Percentiles rank a stretch among this genome's conserved stretches.
Evolutionary conservation across 2,797 vertebrate species (phyloP).

Genomic region (Enteromius afrohamiltoni): DNA sequence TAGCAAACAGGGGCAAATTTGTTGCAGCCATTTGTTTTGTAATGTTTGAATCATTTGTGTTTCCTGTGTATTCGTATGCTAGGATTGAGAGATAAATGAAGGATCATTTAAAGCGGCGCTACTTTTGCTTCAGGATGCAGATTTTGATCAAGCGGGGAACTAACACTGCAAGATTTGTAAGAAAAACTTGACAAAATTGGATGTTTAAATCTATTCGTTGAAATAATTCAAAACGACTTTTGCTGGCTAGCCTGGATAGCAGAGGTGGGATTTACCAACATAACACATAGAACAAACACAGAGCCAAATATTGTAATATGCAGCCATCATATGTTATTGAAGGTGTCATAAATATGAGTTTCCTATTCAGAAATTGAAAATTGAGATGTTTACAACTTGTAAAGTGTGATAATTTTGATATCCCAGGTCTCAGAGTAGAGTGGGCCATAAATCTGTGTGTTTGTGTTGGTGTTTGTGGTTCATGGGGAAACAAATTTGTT

Average conservation of each 20-base stretch:
- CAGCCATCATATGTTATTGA: neutral
- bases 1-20: conserved; percentile 80
- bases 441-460: neutral
- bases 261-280: neutral
- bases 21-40: conserved; percentile 79
- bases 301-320: neutral
- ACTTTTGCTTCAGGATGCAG: neutral
- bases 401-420: neutral
- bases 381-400: neutral
- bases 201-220: neutral
- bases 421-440: too few species aligned
- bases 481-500: too few species aligned
- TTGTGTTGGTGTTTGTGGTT: neutral
- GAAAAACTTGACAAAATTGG: neutral
- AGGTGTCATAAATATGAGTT: neutral
- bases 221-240: neutral
- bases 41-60: conserved; percentile 79
- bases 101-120: neutral
- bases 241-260: neutral
- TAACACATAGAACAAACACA: neutral
- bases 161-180: neutral
- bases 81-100: conserved; percentile 29
- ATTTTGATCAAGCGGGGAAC: neutral
- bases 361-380: neutral
- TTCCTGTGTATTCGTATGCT: conserved; percentile 71